Evolutionary conservation across 2,797 vertebrate genomes (phyloP).

Genomic region (Vespertilio murinus): DNA sequence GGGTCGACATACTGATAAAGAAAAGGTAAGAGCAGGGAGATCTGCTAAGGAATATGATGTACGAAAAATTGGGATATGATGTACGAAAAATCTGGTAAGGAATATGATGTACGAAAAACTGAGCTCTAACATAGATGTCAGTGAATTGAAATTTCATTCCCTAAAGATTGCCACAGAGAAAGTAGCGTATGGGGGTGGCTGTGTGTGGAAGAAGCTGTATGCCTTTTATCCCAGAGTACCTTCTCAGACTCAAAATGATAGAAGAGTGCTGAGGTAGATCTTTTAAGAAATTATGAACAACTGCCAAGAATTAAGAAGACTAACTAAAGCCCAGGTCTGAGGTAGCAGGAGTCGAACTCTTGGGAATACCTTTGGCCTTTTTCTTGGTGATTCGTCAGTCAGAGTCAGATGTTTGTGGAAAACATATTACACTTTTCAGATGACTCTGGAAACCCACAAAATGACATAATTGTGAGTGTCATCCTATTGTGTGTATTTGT

Average conservation of each 20-base stretch:
- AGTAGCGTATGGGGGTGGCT: not conserved
- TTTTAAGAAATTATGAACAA: not conserved
- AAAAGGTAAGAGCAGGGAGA: too few species aligned
- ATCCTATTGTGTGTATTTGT: not conserved
- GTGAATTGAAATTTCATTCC: not conserved
- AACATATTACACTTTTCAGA: not conserved
- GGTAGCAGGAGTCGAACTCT: not conserved
- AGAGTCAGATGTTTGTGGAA: slow-evolving; percentile 10
- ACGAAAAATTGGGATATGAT: too few species aligned
- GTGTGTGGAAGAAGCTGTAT: not conserved
- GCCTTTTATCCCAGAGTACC: not conserved
- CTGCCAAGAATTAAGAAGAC: too few species aligned
- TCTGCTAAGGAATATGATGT: too few species aligned
- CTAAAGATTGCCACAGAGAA: not conserved
- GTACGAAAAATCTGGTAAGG: too few species aligned
- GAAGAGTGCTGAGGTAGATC: not conserved
- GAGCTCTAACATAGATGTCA: not conserved
- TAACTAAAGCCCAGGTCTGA: not conserved
- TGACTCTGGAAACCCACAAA: not conserved
- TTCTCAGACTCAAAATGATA: not conserved
- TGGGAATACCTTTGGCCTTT: not conserved
- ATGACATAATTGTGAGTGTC: not conserved
- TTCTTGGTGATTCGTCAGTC: not conserved
- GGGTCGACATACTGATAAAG: too few species aligned
- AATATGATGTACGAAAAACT: not conserved